These are phyloP conservation scores for Microcebus griseorufus DNA, from an alignment of 2,113 vertebrate species.

Conservation along the genomic window DNA sequence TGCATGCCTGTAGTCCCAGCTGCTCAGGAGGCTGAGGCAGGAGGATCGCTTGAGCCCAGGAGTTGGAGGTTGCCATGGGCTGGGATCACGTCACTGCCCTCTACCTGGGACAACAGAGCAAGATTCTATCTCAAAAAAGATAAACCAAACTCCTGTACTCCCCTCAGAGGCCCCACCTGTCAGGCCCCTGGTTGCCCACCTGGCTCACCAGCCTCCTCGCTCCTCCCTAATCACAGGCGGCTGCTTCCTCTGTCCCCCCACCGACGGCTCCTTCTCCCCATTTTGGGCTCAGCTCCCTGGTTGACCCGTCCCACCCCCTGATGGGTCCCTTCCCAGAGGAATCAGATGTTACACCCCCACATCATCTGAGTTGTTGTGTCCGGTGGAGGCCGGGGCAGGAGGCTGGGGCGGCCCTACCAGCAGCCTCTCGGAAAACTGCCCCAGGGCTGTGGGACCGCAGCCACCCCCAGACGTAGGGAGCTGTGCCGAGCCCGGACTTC, in stretches of 20 bases:
- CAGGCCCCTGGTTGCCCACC: no score
- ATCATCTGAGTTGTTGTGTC: not conserved
- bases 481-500: not conserved
- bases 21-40: no score
- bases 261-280: not conserved
- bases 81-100: no score
- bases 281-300: not conserved
- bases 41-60: no score
- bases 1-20: no score
- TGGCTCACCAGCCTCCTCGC: not conserved
- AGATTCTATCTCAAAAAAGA: no score
- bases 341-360: not conserved
- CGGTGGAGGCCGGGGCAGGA: not conserved
- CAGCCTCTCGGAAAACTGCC: not conserved
- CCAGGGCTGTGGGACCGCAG: not conserved
- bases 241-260: not conserved
- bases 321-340: not conserved
- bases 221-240: not conserved
- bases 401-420: no score
- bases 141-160: not conserved
- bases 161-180: not conserved
- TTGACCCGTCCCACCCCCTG: not conserved
- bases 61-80: no score
- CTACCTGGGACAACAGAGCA: no score
- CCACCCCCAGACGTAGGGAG: not conserved